phyloP scores from a whole-genome alignment of 2,888 invertebrate species.

The Lithophane ornitopus region DNA sequence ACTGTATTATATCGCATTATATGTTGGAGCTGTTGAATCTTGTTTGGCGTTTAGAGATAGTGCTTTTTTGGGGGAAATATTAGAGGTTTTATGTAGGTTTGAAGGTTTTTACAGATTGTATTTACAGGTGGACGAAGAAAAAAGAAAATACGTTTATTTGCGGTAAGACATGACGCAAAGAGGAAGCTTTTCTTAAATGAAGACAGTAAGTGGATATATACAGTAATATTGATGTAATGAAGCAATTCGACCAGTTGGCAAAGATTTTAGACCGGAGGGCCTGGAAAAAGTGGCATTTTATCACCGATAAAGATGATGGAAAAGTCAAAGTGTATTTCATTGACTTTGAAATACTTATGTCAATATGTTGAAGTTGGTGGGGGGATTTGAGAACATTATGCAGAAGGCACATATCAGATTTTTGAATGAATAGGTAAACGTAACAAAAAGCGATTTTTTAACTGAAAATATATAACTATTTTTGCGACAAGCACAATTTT shows the following conservation, averaged over 20 bases:
- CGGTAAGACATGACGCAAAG: too few relatives aligned
- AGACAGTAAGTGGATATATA: not conserved
- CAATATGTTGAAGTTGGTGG: too few relatives aligned
- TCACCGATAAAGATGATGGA: not conserved
- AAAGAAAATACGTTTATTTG: too few relatives aligned
- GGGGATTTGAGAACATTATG: too few relatives aligned
- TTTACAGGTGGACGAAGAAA: not conserved
- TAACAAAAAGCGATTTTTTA: too few relatives aligned
- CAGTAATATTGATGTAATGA: not conserved
- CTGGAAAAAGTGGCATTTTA: not conserved
- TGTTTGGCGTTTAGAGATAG: slow-evolving; percentile 42
- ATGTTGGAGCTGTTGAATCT: slow-evolving; percentile 53
- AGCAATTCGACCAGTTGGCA: not conserved
- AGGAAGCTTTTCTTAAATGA: not conserved
- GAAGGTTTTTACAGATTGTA: not conserved
- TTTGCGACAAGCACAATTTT: too few relatives aligned
- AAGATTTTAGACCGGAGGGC: not conserved
- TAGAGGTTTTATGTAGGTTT: not conserved
- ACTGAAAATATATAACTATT: too few relatives aligned
- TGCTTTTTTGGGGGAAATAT: not conserved
- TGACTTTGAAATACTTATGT: not conserved
- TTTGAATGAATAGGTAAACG: too few relatives aligned
- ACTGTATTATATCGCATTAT: slow-evolving; percentile 65
- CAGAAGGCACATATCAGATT: too few relatives aligned
- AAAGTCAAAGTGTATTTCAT: not conserved